phyloP scores from a whole-genome alignment of 2,888 invertebrate genomes.

The Nycteola revayana region DNA sequence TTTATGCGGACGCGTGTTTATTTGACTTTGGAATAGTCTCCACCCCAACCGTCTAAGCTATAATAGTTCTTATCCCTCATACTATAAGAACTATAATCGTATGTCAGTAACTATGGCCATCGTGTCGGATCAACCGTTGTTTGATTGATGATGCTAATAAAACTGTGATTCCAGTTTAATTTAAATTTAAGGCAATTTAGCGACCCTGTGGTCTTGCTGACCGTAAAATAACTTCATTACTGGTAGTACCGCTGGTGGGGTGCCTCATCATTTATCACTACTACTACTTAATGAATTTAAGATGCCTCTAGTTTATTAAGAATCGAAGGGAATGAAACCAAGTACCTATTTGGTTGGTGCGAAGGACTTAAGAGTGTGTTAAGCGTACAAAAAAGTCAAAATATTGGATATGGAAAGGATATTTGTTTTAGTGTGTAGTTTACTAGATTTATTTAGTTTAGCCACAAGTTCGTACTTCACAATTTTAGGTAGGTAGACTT shows the following conservation, averaged over 20 bases:
- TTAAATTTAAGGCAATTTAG: constrained; percentile 81
- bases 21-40: constrained; percentile 70
- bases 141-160: constrained; percentile 81
- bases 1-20: constrained; percentile 76
- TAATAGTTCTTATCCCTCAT: constrained; percentile 40
- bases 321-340: too few species aligned
- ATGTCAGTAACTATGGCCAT: constrained; percentile 33
- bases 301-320: not conserved
- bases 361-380: too few species aligned
- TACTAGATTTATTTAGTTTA: too few species aligned
- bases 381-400: too few species aligned
- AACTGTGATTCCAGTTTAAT: constrained; percentile 80
- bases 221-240: constrained; percentile 74
- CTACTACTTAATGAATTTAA: constrained; percentile 31
- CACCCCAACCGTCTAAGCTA: constrained; percentile 40
- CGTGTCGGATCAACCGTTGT: constrained; percentile 61
- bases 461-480: too few species aligned
- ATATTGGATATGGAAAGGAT: too few species aligned
- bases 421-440: too few species aligned
- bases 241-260: constrained; percentile 49
- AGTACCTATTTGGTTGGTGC: too few species aligned
- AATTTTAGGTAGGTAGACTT: too few species aligned
- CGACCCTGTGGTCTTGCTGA: constrained; percentile 65
- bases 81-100: constrained; percentile 54
- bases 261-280: constrained; percentile 56